These are phyloP conservation scores for Heteronetta atricapilla DNA, from an alignment of 2,113 vertebrate species.

Conservation along the genomic window DNA sequence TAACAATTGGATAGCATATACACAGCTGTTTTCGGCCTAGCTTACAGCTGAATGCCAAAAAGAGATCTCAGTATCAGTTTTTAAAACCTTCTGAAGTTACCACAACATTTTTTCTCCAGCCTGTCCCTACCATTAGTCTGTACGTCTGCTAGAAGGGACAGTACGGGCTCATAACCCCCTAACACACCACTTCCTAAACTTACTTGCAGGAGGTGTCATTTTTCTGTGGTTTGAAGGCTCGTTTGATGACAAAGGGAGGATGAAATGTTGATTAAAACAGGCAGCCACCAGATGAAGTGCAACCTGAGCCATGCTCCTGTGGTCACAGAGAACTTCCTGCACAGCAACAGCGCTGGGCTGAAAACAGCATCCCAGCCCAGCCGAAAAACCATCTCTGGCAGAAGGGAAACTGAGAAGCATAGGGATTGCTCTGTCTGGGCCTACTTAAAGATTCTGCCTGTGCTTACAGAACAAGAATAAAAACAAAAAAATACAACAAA, in stretches of 20 bases:
- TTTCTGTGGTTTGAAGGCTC: neutral
- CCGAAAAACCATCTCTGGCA: neutral
- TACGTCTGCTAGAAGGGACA: neutral
- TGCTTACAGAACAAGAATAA: neutral
- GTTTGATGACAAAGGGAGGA: neutral
- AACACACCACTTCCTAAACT: neutral
- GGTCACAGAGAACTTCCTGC: accelerated
- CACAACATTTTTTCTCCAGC: neutral
- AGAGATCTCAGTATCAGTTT: neutral
- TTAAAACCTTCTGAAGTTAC: neutral
- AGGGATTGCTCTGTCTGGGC: neutral
- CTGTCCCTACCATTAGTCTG: neutral
- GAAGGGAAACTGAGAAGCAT: neutral
- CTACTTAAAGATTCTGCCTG: neutral
- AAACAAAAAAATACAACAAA: neutral
- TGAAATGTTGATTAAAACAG: neutral
- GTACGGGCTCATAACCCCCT: neutral
- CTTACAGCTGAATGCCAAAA: neutral
- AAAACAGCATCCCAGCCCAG: neutral
- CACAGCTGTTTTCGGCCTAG: neutral
- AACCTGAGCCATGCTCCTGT: neutral
- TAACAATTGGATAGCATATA: neutral
- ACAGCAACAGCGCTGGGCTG: neutral
- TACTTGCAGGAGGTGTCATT: neutral
- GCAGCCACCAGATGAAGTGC: neutral